Conservation (phyloP, 2,797 vertebrate genomes). For the Propithecus deckenii region DNA sequence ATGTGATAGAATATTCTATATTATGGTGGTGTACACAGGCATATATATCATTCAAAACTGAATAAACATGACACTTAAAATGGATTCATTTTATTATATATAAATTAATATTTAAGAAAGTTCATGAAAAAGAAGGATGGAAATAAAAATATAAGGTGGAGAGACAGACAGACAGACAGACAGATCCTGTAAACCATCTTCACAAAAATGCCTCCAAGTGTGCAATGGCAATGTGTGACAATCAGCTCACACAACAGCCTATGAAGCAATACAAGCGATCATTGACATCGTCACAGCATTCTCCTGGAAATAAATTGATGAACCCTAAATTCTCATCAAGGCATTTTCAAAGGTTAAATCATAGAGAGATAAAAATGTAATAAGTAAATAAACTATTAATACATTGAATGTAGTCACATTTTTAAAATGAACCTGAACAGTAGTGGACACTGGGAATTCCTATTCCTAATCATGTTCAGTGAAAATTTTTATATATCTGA, state of each 20-base stretch:
- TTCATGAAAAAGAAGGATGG: neutral
- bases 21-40: neutral
- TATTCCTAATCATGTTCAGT: neutral
- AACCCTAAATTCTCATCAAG: neutral
- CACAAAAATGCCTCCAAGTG: neutral
- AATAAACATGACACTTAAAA: neutral
- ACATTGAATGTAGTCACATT: neutral
- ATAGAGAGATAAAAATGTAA: neutral
- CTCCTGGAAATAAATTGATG: neutral
- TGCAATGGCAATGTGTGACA: neutral
- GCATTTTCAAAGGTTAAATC: neutral
- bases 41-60: neutral
- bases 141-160: too few relatives aligned
- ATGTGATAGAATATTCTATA: neutral
- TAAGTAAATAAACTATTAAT: neutral
- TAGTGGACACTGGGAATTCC: neutral
- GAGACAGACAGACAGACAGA: neutral
- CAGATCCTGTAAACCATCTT: neutral
- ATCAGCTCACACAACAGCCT: neutral
- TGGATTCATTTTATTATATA: neutral
- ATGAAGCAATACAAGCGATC: neutral
- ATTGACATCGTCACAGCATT: neutral
- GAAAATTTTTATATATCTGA: neutral
- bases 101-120: neutral
- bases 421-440: neutral